Percentiles rank a stretch among this genome's conserved stretches.
phyloP scores from a whole-genome alignment of 2,888 invertebrate species.

The Stenichneumon culpator region DNA sequence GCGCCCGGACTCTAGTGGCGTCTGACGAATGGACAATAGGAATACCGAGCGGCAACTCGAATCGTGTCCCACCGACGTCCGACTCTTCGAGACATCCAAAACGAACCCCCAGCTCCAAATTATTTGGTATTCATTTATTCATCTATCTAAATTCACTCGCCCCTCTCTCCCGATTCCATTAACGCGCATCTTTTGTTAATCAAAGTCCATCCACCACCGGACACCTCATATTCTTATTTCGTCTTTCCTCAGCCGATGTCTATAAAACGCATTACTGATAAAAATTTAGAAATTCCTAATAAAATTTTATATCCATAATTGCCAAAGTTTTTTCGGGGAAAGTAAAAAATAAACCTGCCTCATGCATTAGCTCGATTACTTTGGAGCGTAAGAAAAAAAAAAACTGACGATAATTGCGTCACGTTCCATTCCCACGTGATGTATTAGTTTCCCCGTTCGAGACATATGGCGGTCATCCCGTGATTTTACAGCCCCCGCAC shows the following conservation, averaged over 20 bases:
- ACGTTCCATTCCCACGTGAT: conserved; percentile 27
- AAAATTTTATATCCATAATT: too few species aligned
- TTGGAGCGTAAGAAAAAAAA: conserved; percentile 44
- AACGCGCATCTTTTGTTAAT: conserved; percentile 56
- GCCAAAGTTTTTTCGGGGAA: not conserved
- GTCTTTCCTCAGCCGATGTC: not conserved
- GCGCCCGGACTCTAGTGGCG: conserved; percentile 64
- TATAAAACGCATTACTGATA: not conserved
- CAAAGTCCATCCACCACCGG: conserved; percentile 30
- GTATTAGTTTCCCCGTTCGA: conserved; percentile 46
- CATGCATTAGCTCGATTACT: conserved; percentile 31
- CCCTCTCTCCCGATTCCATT: conserved; percentile 43
- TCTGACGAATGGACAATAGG: conserved; percentile 79
- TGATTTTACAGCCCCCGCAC: conserved; percentile 74
- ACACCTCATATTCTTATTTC: not conserved
- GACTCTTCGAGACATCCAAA: conserved; percentile 15
- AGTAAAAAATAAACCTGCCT: not conserved
- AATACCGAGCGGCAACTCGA: conserved; percentile 57
- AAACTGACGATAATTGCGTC: conserved; percentile 45
- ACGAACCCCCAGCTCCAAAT: conserved; percentile 10
- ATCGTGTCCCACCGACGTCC: conserved; percentile 41
- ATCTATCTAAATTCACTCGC: conserved; percentile 61
- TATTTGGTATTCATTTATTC: conserved; percentile 71
- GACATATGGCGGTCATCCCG: conserved; percentile 80
- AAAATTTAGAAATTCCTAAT: too few species aligned